A percentile compares a stretch with the other conserved stretches of the same genome.
These are phyloP conservation scores for Drosophila repletoides DNA, from an alignment of 1,140 invertebrate species.

Conservation along the genomic window DNA sequence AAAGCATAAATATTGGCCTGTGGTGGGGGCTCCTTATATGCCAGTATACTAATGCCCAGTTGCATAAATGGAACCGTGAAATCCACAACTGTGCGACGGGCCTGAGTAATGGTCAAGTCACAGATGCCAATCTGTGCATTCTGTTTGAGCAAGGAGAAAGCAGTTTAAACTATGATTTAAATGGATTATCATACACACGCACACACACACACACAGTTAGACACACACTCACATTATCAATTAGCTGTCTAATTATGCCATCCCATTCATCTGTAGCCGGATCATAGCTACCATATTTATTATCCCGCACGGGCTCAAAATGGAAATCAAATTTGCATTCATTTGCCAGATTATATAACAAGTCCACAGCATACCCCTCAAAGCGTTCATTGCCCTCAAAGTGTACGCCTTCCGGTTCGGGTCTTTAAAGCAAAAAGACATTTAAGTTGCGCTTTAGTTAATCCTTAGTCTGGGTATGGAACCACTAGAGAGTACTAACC, in stretches of 20 bases:
- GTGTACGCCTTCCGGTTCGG: constrained; percentile 67
- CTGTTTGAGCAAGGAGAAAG: constrained; percentile 82
- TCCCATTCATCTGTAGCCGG: constrained; percentile 89
- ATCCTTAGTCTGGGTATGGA: not conserved
- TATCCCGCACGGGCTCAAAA: constrained; percentile 87
- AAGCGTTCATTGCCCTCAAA: constrained; percentile 84
- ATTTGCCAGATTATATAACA: constrained; percentile 87
- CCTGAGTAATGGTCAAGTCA: constrained; percentile 94
- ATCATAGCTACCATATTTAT: constrained; percentile 88
- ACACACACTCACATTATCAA: constrained; percentile 84
- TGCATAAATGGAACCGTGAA: constrained; percentile 97
- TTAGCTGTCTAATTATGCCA: constrained; percentile 92
- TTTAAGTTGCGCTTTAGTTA: not conserved
- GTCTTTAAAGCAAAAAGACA: constrained; percentile 17
- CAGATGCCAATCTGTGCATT: constrained; percentile 94
- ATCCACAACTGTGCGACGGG: constrained; percentile 91
- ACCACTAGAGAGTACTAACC: constrained; percentile 33
- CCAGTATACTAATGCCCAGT: constrained; percentile 92
- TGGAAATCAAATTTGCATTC: constrained; percentile 89
- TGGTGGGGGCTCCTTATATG: constrained; percentile 93
- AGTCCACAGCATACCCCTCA: constrained; percentile 90
- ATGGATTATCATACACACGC: not conserved
- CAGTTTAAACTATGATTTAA: constrained; percentile 6
- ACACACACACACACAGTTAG: too few relatives aligned
- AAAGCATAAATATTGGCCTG: constrained; percentile 95